Percentiles rank a stretch among this genome's conserved stretches.
These are phyloP conservation scores for Tenthredo scrophulariae DNA, from an alignment of 2,888 invertebrate genomes.

Conservation along the genomic window DNA sequence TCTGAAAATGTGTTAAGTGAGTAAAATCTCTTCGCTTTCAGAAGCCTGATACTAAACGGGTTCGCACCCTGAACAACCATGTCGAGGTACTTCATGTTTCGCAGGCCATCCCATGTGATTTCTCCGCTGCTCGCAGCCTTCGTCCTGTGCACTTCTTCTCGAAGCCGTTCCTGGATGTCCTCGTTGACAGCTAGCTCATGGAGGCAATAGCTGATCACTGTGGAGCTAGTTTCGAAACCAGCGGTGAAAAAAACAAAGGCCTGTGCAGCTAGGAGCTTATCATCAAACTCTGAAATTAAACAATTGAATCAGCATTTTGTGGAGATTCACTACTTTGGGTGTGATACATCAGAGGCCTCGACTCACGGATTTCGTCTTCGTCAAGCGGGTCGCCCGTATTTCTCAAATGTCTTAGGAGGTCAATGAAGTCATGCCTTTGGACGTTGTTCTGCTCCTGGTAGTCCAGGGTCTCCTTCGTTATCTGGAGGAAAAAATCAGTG, in stretches of 20 bases:
- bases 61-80: conserved; percentile 71
- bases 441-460: conserved; percentile 78
- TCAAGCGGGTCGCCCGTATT: conserved; percentile 65
- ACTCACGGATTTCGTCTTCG: conserved; percentile 14
- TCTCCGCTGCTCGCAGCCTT: conserved; percentile 47
- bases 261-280: conserved; percentile 70
- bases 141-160: conserved; percentile 14
- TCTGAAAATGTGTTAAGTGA: conserved; percentile 75
- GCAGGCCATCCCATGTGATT: conserved; percentile 62
- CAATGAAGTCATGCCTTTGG: conserved; percentile 80
- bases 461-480: conserved; percentile 79
- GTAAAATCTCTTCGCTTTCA: conserved; percentile 55
- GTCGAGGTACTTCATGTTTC: conserved; percentile 65
- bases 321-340: background rate
- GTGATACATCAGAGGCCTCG: background rate
- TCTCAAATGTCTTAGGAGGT: conserved; percentile 79
- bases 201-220: conserved; percentile 23
- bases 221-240: conserved; percentile 72
- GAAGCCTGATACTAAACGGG: background rate
- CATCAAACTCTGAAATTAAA: conserved; percentile 65
- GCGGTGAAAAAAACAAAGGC: conserved; percentile 74
- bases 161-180: conserved; percentile 31
- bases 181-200: conserved; percentile 42
- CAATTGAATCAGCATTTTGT: conserved; percentile 63
- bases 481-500: conserved; percentile 77